phyloP scores from a whole-genome alignment of 1,140 invertebrate species.

The Drosophila cardini region DNA sequence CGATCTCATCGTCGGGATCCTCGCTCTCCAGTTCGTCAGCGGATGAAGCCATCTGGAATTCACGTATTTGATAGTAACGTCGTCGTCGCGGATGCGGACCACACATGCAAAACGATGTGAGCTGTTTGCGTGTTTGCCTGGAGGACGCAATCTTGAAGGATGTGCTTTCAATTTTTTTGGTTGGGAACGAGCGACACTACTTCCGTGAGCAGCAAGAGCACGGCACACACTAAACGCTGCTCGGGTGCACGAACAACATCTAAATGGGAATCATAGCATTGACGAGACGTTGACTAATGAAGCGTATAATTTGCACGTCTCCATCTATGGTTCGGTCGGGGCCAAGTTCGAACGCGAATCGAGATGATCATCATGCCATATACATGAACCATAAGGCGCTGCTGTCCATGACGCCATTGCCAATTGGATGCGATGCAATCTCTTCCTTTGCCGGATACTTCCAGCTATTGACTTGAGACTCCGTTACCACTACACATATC shows the following conservation, averaged over 20 bases:
- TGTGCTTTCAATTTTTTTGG: background rate
- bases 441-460: background rate
- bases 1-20: constrained; percentile 74
- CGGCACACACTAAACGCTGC: constrained; percentile 47
- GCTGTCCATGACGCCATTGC: constrained; percentile 51
- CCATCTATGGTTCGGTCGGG: constrained; percentile 57
- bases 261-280: constrained; percentile 32
- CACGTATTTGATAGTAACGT: constrained; percentile 78
- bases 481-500: constrained; percentile 43
- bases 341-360: constrained; percentile 51
- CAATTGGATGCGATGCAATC: background rate
- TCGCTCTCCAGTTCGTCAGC: constrained; percentile 77
- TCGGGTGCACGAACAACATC: constrained; percentile 11
- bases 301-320: constrained; percentile 59
- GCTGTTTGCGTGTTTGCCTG: constrained; percentile 66
- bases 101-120: constrained; percentile 81
- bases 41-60: constrained; percentile 80
- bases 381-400: constrained; percentile 72
- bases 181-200: constrained; percentile 17
- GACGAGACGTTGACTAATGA: constrained; percentile 29
- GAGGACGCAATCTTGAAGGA: constrained; percentile 79
- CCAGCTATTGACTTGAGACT: constrained; percentile 51
- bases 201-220: constrained; percentile 38
- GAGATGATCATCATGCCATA: constrained; percentile 18
- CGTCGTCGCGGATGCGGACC: constrained; percentile 68